phyloP scores from a whole-genome alignment of 1,140 invertebrate species.

The Wasmannia auropunctata region DNA sequence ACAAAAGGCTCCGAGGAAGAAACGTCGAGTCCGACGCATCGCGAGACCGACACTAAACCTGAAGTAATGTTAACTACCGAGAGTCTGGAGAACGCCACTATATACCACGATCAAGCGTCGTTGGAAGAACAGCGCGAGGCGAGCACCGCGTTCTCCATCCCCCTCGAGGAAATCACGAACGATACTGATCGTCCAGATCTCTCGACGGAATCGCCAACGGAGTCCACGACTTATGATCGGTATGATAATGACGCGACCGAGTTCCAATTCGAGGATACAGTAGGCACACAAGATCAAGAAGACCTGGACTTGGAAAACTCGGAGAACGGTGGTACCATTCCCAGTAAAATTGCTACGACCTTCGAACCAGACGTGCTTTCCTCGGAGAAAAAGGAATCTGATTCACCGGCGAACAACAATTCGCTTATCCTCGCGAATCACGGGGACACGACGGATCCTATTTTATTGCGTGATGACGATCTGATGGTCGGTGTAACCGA shows the following conservation, averaged over 20 bases:
- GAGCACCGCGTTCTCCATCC: background rate
- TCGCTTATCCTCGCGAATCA: background rate
- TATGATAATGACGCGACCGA: background rate
- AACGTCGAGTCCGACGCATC: background rate
- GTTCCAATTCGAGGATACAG: background rate
- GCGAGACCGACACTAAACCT: background rate
- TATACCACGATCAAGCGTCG: background rate
- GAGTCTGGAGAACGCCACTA: background rate
- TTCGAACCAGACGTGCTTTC: background rate
- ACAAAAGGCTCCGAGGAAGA: background rate
- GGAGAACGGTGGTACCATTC: background rate
- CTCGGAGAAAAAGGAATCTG: background rate
- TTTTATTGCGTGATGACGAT: background rate
- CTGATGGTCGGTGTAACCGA: background rate
- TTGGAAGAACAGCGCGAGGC: background rate
- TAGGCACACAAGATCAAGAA: background rate
- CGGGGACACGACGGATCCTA: background rate
- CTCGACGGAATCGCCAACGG: background rate
- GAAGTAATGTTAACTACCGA: background rate
- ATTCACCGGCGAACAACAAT: background rate
- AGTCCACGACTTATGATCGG: background rate
- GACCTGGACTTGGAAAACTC: background rate
- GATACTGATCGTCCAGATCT: background rate
- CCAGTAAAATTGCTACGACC: background rate
- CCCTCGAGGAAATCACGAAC: background rate